phyloP scores from a whole-genome alignment of 2,113 vertebrate genomes.

The Ramphastos sulfuratus region DNA sequence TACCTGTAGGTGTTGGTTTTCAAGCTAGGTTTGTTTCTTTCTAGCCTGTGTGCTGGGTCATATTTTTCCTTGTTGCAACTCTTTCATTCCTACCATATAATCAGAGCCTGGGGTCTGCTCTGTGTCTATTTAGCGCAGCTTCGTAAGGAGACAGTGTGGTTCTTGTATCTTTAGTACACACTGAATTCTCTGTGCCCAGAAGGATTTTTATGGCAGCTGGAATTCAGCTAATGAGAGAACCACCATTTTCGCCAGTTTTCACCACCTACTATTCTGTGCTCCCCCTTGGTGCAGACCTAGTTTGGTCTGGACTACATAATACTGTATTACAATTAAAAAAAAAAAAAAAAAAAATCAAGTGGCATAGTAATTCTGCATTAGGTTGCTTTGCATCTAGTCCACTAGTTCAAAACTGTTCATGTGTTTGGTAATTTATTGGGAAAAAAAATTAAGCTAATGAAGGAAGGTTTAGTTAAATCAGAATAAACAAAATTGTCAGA shows the following conservation, averaged over 20 bases:
- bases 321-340: not conserved
- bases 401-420: not conserved
- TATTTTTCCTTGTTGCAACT: not conserved
- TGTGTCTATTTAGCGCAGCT: not conserved
- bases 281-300: not conserved
- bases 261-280: not conserved
- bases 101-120: not conserved
- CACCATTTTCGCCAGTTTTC: not conserved
- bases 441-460: not conserved
- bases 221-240: slow-evolving; percentile 28
- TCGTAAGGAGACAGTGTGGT: not conserved
- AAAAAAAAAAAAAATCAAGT: not conserved
- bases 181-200: slow-evolving; percentile 10
- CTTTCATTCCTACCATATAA: not conserved
- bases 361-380: not conserved
- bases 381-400: not conserved
- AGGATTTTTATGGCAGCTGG: slow-evolving; percentile 6
- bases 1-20: not conserved
- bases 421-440: not conserved
- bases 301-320: not conserved
- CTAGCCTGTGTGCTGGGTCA: not conserved
- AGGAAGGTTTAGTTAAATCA: not conserved
- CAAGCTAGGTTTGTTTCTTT: not conserved
- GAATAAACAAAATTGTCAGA: not conserved
- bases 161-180: not conserved